Evolutionary conservation across 2,888 invertebrate species (phyloP).

Genomic region (Zelleria hepariella): DNA sequence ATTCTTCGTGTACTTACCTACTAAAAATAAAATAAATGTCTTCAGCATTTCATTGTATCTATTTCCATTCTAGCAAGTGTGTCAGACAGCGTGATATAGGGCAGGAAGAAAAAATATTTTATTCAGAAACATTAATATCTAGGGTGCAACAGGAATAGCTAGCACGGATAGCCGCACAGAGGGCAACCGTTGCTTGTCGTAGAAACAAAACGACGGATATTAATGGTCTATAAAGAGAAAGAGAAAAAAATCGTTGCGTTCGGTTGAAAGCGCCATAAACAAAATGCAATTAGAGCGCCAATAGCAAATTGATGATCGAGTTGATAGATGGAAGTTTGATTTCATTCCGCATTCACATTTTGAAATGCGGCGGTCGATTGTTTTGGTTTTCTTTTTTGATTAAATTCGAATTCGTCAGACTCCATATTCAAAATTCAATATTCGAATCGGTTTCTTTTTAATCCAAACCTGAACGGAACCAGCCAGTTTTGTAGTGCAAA

Average conservation of each 20-base stretch:
- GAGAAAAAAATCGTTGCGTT: slow-evolving; percentile 78
- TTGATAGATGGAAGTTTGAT: slow-evolving; percentile 29
- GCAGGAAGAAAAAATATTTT: not conserved
- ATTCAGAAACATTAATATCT: not conserved
- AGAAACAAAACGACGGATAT: slow-evolving; percentile 79
- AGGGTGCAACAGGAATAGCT: not conserved
- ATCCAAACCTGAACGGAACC: too few relatives aligned
- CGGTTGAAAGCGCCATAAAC: slow-evolving; percentile 68
- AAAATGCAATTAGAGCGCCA: slow-evolving; percentile 66
- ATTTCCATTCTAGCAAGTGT: not conserved
- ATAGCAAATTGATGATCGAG: slow-evolving; percentile 60
- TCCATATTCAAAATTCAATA: not conserved
- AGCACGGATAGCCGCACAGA: slow-evolving; percentile 30
- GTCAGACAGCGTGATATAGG: slow-evolving; percentile 1
- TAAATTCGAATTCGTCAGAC: not conserved
- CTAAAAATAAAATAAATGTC: not conserved
- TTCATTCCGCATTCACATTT: not conserved
- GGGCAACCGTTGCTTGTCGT: slow-evolving; percentile 44
- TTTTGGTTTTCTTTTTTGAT: not conserved
- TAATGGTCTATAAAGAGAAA: slow-evolving; percentile 73
- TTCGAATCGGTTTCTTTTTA: too few relatives aligned
- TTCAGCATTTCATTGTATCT: not conserved
- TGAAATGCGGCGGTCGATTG: not conserved
- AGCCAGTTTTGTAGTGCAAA: not conserved
- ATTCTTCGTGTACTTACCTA: not conserved